Percentiles rank a stretch among this genome's conserved stretches.
phyloP scores from a whole-genome alignment of 2,113 vertebrate genomes.

The Turnix velox region DNA sequence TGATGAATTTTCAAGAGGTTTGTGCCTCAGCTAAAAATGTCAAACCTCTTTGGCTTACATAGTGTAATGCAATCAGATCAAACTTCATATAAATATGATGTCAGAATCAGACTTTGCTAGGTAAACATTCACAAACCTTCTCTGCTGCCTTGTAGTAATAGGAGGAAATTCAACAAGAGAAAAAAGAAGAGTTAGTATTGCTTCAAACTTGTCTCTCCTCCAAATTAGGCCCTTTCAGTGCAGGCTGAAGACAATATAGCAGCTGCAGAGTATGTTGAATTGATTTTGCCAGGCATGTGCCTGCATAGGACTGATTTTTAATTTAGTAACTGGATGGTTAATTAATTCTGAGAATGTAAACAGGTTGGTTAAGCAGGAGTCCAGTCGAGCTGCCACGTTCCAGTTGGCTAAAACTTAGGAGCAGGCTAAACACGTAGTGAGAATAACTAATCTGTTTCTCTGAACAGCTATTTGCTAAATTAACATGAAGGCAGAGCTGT shows the following conservation, averaged over 20 bases:
- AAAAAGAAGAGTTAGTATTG: neutral
- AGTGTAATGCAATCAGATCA: neutral
- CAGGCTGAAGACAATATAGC: neutral
- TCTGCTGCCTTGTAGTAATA: neutral
- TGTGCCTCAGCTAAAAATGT: neutral
- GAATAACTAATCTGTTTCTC: neutral
- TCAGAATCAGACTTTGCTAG: neutral
- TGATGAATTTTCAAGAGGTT: neutral
- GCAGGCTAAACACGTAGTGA: neutral
- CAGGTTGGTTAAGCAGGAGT: neutral
- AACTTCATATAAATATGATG: neutral
- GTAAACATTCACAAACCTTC: neutral
- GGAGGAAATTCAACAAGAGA: neutral
- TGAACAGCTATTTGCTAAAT: neutral
- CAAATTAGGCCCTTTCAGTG: neutral
- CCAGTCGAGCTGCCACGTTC: neutral
- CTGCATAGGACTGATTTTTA: neutral
- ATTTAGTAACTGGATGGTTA: conserved; percentile 3
- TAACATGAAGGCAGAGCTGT: neutral
- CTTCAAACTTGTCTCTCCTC: neutral
- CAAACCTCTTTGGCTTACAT: neutral
- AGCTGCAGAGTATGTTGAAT: neutral
- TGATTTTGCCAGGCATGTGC: conserved; percentile 14
- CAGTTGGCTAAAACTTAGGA: neutral
- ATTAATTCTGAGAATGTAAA: neutral